Conservation (phyloP, 92 coral and sea anemone genomes). For the Hydrozoanthus gracilis region DNA sequence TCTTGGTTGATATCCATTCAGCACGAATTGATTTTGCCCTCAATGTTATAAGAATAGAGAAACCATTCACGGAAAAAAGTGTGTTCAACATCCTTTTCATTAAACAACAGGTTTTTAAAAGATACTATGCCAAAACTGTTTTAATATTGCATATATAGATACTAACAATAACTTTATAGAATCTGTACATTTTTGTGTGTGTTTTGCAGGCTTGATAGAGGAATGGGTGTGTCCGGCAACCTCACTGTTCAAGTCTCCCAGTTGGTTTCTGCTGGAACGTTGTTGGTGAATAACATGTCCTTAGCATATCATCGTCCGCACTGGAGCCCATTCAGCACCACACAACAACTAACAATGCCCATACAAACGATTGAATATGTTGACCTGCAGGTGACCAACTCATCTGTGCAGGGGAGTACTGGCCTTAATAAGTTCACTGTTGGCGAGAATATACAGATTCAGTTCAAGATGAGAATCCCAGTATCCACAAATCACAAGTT, state of each 20-base stretch:
- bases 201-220: conserved; percentile 67
- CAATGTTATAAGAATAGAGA: too few species aligned
- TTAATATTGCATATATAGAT: too few species aligned
- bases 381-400: conserved; percentile 47
- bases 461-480: conserved; percentile 63
- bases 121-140: too few species aligned
- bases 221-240: conserved; percentile 63
- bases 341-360: not conserved
- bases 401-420: conserved; percentile 56
- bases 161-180: too few species aligned
- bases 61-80: too few species aligned
- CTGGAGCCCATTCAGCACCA: conserved; percentile 65
- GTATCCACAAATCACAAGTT: conserved; percentile 76
- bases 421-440: conserved; percentile 63
- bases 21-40: too few species aligned
- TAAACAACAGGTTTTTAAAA: too few species aligned
- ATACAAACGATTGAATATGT: conserved; percentile 51
- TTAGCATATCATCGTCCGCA: conserved; percentile 69
- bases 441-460: conserved; percentile 78
- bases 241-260: conserved; percentile 48
- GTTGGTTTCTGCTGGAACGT: conserved; percentile 76
- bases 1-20: too few species aligned
- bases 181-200: not conserved
- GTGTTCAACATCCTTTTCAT: too few species aligned
- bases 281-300: conserved; percentile 41